phyloP scores from a whole-genome alignment of 2,888 invertebrate genomes.

The Eristalis pertinax region DNA sequence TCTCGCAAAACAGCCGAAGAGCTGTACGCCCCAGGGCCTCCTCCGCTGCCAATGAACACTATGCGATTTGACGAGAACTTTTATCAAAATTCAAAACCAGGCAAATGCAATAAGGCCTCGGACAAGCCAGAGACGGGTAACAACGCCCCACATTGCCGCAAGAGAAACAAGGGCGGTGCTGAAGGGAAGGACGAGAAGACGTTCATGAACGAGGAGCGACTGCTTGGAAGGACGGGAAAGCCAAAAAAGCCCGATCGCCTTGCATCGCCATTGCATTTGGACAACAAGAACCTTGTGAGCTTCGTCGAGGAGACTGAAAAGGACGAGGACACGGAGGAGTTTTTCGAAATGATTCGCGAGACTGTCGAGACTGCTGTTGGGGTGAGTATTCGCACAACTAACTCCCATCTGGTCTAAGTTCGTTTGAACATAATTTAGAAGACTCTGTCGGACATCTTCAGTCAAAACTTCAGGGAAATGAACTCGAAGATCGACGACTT shows the following conservation, averaged over 20 bases:
- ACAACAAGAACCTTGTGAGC: constrained; percentile 25
- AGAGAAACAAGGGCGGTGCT: constrained; percentile 7
- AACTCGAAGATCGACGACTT: constrained; percentile 77
- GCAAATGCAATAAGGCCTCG: background rate
- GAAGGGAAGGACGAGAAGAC: constrained; percentile 52
- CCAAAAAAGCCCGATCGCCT: background rate
- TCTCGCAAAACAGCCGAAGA: constrained; percentile 78
- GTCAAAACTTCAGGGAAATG: constrained; percentile 77
- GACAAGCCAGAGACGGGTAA: constrained; percentile 18
- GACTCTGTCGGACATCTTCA: constrained; percentile 76
- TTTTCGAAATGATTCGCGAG: constrained; percentile 78
- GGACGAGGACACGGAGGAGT: constrained; percentile 79
- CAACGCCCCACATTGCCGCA: background rate
- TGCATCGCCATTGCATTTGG: constrained; percentile 8
- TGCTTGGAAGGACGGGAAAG: background rate
- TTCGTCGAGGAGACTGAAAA: constrained; percentile 74
- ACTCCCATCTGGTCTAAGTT: background rate
- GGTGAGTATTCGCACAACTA: constrained; percentile 70
- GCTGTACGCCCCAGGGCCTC: constrained; percentile 76
- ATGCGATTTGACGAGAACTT: constrained; percentile 31
- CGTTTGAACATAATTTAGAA: constrained; percentile 72
- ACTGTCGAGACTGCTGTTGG: constrained; percentile 78
- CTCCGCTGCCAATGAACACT: constrained; percentile 52
- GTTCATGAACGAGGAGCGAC: constrained; percentile 30
- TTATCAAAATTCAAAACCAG: constrained; percentile 67